Evolutionary conservation across 2,113 vertebrate species (phyloP), one percentile per base, ranked within the genome.

Genomic region (Protobothrops flavoviridis): DNA sequence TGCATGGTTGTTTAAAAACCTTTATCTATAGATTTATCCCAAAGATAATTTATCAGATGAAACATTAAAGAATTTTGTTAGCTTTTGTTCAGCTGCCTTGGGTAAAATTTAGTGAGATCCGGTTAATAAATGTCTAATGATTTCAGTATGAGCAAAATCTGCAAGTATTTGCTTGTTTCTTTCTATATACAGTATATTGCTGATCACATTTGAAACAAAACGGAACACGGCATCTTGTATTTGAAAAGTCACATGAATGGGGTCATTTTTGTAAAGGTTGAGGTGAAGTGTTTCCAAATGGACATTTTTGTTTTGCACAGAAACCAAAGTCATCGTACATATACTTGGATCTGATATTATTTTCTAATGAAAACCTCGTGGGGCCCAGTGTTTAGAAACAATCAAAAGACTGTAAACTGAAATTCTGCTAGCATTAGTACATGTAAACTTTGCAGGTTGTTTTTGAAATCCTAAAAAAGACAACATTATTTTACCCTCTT

Each of bases 1-100:
- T 94, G 91, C 91, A 90, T 95, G 94, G 95, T 95, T 91, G 93
- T 91, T 33, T 94, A 95, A 95, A 69, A 3, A 91, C 94, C 89
- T 93, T 92, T 45, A 57, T 81, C 94, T 95, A 53, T 5, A 90
- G 91, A 53, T 93, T 85, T 39, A 81, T 89, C 17, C 69, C n/a
- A 0, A 11, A 61, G 48, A 1, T 20, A 91, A 87, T 0, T 0
- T 5, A 3, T 4, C 0, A 29, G 92, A 87, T 56, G 59, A 13
- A 89, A 64, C 64, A 92, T 86, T 53, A 74, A 48, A 89, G 52
- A 55, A 24, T 95, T 94, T 94, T 24, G 10, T 4, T 26, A 21
- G 33, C 55, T n/a, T 90, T 81, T 89, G 50, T 48, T 33, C 43
- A 45, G 15, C 61, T 90, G 92, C 93, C 1, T 48, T 92, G 56